A percentile compares a stretch with the other conserved stretches of the same genome.
Conservation (phyloP, 2,888 invertebrate genomes). For the Ectobius pallidus region DNA sequence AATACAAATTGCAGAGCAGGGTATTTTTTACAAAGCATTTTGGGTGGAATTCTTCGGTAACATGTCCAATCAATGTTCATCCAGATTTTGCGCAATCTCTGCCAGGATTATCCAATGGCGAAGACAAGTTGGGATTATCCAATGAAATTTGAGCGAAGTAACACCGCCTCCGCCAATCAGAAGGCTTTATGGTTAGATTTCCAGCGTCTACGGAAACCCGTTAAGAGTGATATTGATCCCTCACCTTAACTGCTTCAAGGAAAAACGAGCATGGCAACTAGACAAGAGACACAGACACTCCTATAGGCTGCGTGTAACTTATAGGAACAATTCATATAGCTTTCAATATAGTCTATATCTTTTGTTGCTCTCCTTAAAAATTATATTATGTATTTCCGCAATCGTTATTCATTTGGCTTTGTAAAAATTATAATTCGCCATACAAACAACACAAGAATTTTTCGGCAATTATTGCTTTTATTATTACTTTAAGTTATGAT, state of each 20-base stretch:
- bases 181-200: neutral
- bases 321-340: no score
- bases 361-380: no score
- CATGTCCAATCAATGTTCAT: constrained; percentile 8
- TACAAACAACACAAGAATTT: no score
- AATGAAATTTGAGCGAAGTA: constrained; percentile 19
- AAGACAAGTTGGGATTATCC: constrained; percentile 21
- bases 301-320: no score
- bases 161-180: constrained; percentile 17
- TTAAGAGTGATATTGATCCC: constrained; percentile 10
- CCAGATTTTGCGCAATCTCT: constrained; percentile 30
- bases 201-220: neutral
- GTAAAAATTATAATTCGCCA: no score
- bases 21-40: neutral
- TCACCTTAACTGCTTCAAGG: neutral
- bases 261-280: no score
- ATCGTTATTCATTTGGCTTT: no score
- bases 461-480: no score
- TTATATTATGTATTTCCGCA: no score
- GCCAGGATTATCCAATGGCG: constrained; percentile 30
- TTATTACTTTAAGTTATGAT: no score
- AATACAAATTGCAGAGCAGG: neutral
- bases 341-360: no score
- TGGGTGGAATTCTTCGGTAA: neutral
- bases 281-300: no score